Evolutionary conservation across 2,888 invertebrate genomes (phyloP).

Genomic region (Tenthredo distinguenda): DNA sequence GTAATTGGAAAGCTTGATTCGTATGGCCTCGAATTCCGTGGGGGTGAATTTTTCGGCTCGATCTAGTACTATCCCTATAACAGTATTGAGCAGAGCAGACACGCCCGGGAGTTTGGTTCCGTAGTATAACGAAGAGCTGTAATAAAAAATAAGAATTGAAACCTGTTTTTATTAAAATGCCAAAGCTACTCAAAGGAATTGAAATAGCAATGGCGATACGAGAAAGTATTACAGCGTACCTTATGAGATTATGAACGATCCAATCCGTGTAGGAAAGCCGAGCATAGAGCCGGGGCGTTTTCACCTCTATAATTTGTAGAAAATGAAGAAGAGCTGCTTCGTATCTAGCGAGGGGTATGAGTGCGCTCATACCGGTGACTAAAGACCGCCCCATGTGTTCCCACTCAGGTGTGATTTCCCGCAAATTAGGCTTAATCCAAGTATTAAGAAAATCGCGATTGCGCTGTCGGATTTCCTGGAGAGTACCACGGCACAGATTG

Average conservation of each 20-base stretch:
- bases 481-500: conserved; percentile 69
- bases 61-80: conserved; percentile 55
- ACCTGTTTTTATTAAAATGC: not conserved
- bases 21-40: conserved; percentile 6
- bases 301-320: conserved; percentile 67
- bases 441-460: conserved; percentile 59
- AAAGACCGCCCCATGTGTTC: conserved; percentile 36
- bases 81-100: conserved; percentile 55
- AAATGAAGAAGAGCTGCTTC: conserved; percentile 68
- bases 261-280: conserved; percentile 61
- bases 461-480: conserved; percentile 62
- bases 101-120: conserved; percentile 57
- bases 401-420: conserved; percentile 55
- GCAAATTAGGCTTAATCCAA: conserved; percentile 63
- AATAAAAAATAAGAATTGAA: conserved; percentile 51
- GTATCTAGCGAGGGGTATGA: conserved; percentile 62
- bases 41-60: conserved; percentile 59
- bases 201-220: not conserved
- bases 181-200: not conserved
- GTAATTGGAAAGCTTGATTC: not conserved
- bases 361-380: conserved; percentile 59
- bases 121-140: conserved; percentile 61
- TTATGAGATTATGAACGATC: conserved; percentile 59
- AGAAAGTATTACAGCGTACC: conserved; percentile 57
- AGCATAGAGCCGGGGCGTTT: conserved; percentile 65